Conservation (phyloP, 2,113 vertebrate genomes). For the Callopanchax toddi region DNA sequence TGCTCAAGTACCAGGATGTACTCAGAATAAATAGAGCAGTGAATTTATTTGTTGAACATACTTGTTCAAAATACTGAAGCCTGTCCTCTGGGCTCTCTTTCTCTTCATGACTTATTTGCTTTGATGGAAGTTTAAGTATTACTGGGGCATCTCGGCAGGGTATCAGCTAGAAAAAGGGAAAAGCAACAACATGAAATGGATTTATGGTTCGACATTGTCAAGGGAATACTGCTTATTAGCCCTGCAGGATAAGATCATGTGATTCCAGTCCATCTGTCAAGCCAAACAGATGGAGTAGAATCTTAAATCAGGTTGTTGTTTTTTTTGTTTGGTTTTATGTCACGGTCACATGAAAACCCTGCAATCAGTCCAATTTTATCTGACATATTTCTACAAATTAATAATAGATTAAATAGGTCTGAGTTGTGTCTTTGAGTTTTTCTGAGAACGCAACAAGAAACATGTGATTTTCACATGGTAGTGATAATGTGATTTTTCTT, state of each 20-base stretch:
- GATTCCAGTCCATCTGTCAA: conserved; percentile 27
- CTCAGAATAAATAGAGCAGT: not conserved
- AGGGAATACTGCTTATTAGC: conserved; percentile 45
- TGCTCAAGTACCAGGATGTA: not conserved
- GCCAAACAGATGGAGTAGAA: conserved; percentile 34
- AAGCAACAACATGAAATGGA: conserved; percentile 65
- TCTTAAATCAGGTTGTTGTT: conserved; percentile 5
- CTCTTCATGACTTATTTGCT: conserved; percentile 33
- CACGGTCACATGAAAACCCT: conserved; percentile 1
- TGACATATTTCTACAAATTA: conserved; percentile 1
- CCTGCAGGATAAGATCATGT: conserved; percentile 36
- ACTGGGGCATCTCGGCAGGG: conserved; percentile 53
- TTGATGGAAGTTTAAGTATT: conserved; percentile 58
- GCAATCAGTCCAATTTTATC: not conserved
- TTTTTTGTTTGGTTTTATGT: not conserved
- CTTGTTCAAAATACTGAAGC: no score
- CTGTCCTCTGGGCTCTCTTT: not conserved
- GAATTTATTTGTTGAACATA: not conserved
- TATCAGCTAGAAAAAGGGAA: conserved; percentile 49
- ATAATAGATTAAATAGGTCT: conserved; percentile 8
- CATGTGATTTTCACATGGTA: not conserved
- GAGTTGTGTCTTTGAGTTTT: not conserved
- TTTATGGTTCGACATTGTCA: conserved; percentile 65
- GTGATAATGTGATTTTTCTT: conserved; percentile 4
- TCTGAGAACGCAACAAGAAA: not conserved